Evolutionary conservation across 2,113 vertebrate species (phyloP).

Genomic region (Myiopsitta monachus): DNA sequence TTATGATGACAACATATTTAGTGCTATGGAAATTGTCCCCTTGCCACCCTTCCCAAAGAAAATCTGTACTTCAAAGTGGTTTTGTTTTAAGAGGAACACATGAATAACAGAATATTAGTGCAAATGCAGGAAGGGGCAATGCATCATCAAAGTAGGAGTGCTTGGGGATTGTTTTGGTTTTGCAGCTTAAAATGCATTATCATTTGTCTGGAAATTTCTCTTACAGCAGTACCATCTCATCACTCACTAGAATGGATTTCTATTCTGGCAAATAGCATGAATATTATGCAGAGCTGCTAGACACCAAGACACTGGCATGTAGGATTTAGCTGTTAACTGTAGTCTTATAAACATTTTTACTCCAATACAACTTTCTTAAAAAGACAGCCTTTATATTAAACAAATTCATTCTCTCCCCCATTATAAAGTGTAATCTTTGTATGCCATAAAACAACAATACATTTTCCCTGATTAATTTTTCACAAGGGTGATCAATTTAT

Average conservation of each 20-base stretch:
- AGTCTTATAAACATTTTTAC: not conserved
- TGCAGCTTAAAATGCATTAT: not conserved
- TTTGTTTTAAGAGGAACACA: not conserved
- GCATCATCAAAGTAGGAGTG: not conserved
- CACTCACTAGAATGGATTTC: not conserved
- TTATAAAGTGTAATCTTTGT: not conserved
- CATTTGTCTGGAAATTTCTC: not conserved
- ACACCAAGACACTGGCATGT: not conserved
- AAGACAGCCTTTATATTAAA: not conserved
- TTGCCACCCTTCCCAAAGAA: not conserved
- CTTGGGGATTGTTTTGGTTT: not conserved
- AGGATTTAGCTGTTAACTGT: not conserved
- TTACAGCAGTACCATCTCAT: not conserved
- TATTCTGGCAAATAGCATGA: not conserved
- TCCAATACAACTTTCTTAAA: not conserved
- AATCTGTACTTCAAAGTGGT: not conserved
- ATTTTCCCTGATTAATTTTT: slow-evolving; percentile 45
- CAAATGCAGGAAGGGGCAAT: not conserved
- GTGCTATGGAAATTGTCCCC: not conserved
- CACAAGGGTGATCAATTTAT: slow-evolving; percentile 20
- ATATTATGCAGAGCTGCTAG: not conserved
- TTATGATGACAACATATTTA: not conserved
- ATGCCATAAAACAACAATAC: not conserved
- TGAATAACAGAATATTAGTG: not conserved
- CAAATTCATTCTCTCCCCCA: not conserved